Evolutionary conservation across 2,113 vertebrate species (phyloP).

Genomic region (Zootoca vivipara): DNA sequence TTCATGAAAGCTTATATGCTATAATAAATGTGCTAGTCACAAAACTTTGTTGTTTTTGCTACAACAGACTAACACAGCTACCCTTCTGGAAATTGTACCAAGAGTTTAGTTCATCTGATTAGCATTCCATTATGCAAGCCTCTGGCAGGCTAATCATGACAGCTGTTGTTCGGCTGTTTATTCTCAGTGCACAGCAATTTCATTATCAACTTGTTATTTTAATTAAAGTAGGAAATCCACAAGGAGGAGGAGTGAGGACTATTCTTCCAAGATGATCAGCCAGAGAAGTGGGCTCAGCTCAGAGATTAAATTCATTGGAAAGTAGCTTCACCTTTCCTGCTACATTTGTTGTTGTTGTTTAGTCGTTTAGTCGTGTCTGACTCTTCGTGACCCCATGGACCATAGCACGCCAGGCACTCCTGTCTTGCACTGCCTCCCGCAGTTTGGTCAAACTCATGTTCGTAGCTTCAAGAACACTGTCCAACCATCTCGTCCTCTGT

Average conservation of each 20-base stretch:
- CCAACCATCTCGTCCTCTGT: no score
- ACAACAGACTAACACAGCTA: not conserved
- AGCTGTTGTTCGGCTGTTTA: conserved; percentile 63
- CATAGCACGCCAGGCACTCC: no score
- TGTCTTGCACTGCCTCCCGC: no score
- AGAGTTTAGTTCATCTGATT: conserved; percentile 49
- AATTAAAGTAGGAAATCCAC: conserved; percentile 54
- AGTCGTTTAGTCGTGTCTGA: no score
- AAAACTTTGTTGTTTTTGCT: not conserved
- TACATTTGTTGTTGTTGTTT: no score
- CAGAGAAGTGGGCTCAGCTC: not conserved
- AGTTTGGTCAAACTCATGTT: no score
- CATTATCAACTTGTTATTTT: conserved; percentile 63
- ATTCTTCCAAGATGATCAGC: conserved; percentile 8
- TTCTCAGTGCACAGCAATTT: conserved; percentile 55
- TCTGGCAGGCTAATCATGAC: conserved; percentile 63
- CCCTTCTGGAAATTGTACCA: conserved; percentile 46
- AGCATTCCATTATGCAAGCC: conserved; percentile 56
- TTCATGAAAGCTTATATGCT: no score
- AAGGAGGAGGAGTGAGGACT: not conserved
- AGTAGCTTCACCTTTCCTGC: not conserved
- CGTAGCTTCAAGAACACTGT: no score
- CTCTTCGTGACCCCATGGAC: no score
- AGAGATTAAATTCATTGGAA: not conserved
- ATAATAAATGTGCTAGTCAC: not conserved